These are phyloP conservation scores for Bellardia bayeri DNA, from an alignment of 2,888 invertebrate species.

Conservation along the genomic window DNA sequence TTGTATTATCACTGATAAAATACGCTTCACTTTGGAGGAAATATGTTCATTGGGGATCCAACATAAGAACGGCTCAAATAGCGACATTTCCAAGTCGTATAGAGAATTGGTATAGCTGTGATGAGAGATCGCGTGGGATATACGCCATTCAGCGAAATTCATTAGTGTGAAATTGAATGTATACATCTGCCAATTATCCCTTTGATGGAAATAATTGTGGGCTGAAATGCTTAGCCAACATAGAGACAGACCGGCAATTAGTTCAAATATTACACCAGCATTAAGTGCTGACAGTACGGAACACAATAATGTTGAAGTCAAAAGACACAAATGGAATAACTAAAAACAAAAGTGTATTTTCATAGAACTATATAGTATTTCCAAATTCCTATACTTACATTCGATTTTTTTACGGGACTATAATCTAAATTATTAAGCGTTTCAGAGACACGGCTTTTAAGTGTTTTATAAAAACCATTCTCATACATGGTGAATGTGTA, in stretches of 20 bases:
- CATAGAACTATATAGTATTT: too few relatives aligned
- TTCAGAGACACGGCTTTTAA: constrained; percentile 86
- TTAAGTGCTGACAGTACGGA: constrained; percentile 79
- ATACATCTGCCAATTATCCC: constrained; percentile 91
- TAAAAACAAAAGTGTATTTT: constrained; percentile 45
- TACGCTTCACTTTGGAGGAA: constrained; percentile 85
- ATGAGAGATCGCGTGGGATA: constrained; percentile 91
- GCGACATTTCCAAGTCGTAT: constrained; percentile 89
- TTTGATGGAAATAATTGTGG: constrained; percentile 91
- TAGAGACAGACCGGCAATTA: constrained; percentile 86
- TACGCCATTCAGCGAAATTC: constrained; percentile 88
- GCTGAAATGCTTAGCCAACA: constrained; percentile 86
- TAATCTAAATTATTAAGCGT: constrained; percentile 86
- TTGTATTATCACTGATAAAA: constrained; percentile 85
- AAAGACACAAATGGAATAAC: constrained; percentile 78
- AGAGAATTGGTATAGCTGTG: constrained; percentile 91
- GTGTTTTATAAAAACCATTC: constrained; percentile 89
- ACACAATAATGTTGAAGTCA: constrained; percentile 79
- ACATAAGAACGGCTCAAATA: constrained; percentile 88
- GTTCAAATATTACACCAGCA: constrained; percentile 77
- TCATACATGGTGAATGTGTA: constrained; percentile 90
- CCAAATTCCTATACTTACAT: constrained; percentile 57
- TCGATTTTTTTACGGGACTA: constrained; percentile 74
- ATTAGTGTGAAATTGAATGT: constrained; percentile 89
- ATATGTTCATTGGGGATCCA: constrained; percentile 86